phyloP scores from a whole-genome alignment of 2,888 invertebrate species.

The Acanthosepion esculentum region DNA sequence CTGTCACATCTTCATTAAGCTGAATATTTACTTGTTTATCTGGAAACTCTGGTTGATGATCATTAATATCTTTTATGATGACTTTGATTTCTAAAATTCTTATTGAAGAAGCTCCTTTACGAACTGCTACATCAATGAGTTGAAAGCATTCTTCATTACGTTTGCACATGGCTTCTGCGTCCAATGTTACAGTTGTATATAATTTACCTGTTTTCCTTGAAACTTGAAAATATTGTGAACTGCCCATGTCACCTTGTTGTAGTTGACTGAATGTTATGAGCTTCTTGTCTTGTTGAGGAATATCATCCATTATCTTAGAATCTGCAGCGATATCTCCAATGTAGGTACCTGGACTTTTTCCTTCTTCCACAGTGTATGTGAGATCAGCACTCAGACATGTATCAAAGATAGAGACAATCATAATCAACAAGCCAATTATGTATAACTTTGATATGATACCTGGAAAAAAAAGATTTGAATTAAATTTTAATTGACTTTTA shows the following conservation, averaged over 20 bases:
- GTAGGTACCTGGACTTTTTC: constrained; percentile 14
- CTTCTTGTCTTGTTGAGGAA: neutral
- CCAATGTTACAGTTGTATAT: neutral
- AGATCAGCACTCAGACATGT: neutral
- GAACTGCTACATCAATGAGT: constrained; percentile 14
- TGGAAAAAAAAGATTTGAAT: no score
- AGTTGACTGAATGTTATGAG: neutral
- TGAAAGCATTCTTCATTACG: constrained; percentile 25
- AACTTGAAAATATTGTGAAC: neutral
- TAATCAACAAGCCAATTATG: neutral
- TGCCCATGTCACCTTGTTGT: neutral
- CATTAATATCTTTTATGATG: constrained; percentile 38
- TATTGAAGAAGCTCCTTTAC: neutral
- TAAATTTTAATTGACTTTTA: no score
- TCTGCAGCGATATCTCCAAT: constrained; percentile 13
- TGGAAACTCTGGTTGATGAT: neutral
- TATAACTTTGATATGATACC: neutral
- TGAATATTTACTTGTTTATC: constrained; percentile 1
- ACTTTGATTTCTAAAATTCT: constrained; percentile 41
- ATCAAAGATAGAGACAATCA: neutral
- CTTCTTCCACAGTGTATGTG: constrained; percentile 38
- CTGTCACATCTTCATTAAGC: neutral
- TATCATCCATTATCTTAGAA: neutral
- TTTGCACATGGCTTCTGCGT: constrained; percentile 35
- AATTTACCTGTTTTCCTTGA: constrained; percentile 35